Percentiles rank a stretch among this genome's conserved stretches.
Conservation (phyloP, 1,140 invertebrate genomes). For the Drosophila murphyi region DNA sequence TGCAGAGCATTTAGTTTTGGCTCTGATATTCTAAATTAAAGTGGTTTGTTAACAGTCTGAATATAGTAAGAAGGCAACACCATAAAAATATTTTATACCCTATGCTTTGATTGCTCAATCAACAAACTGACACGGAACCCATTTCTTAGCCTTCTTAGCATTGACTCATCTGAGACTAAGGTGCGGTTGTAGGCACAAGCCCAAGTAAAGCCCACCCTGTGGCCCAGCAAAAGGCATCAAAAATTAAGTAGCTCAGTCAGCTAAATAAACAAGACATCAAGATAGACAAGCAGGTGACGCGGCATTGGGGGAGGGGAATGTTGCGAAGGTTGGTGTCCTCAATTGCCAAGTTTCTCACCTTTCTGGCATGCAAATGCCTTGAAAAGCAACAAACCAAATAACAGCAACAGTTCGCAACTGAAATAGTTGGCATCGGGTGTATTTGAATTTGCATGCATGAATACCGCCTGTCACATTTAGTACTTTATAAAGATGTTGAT, state of each 20-base stretch:
- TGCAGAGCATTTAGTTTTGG: too few species aligned
- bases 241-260: conserved; percentile 71
- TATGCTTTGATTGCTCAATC: conserved; percentile 14
- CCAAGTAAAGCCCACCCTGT: conserved; percentile 15
- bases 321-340: conserved; percentile 34
- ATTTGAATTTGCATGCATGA: conserved; percentile 63
- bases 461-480: conserved; percentile 41
- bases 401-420: conserved; percentile 30
- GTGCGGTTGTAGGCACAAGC: neutral
- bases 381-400: conserved; percentile 50
- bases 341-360: conserved; percentile 64
- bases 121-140: conserved; percentile 23
- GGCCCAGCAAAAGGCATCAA: conserved; percentile 55
- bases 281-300: conserved; percentile 15
- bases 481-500: conserved; percentile 56
- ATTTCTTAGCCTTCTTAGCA: conserved; percentile 10
- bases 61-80: conserved; percentile 4
- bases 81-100: conserved; percentile 13
- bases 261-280: conserved; percentile 64
- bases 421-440: conserved; percentile 59
- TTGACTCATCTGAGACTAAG: too few species aligned
- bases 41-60: neutral
- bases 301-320: conserved; percentile 9
- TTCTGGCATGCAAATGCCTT: conserved; percentile 66
- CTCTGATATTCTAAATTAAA: neutral